Percentiles rank a stretch among this genome's conserved stretches.
These are phyloP conservation scores for Pyrocoelia pectoralis DNA, from an alignment of 2,888 invertebrate genomes.

Conservation along the genomic window DNA sequence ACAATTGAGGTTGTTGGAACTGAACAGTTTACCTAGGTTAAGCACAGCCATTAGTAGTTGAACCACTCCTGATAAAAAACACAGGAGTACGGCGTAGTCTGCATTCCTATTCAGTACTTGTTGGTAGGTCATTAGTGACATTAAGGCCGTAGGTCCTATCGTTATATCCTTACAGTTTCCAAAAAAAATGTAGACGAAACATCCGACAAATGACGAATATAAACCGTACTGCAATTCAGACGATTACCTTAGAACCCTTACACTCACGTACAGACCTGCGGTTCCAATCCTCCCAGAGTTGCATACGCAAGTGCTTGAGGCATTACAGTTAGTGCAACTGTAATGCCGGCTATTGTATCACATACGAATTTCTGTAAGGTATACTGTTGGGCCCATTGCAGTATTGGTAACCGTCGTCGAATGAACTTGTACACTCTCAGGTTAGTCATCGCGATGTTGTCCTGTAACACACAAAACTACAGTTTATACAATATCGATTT, in stretches of 20 bases:
- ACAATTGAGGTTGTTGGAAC: not conserved
- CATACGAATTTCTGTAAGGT: conserved; percentile 78
- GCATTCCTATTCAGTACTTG: conserved; percentile 74
- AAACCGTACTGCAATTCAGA: conserved; percentile 4
- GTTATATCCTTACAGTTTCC: conserved; percentile 90
- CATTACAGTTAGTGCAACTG: conserved; percentile 79
- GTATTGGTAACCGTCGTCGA: conserved; percentile 68
- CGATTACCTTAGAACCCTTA: not conserved
- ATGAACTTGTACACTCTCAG: conserved; percentile 37
- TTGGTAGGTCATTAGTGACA: conserved; percentile 90
- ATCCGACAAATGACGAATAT: conserved; percentile 51
- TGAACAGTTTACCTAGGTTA: not conserved
- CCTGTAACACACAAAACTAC: conserved; percentile 7
- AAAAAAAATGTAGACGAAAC: conserved; percentile 88
- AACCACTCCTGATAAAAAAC: conserved; percentile 83
- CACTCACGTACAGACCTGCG: conserved; percentile 68
- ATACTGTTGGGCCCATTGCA: conserved; percentile 80
- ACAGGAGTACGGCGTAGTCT: conserved; percentile 83
- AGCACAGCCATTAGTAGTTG: conserved; percentile 6
- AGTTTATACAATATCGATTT: not conserved
- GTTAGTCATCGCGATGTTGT: conserved; percentile 17
- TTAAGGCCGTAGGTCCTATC: conserved; percentile 91
- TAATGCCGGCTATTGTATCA: conserved; percentile 80
- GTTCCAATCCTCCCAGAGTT: conserved; percentile 74
- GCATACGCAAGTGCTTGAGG: conserved; percentile 84